These are phyloP conservation scores for Trichogramma pretiosum DNA, from an alignment of 1,140 invertebrate genomes.

Conservation along the genomic window DNA sequence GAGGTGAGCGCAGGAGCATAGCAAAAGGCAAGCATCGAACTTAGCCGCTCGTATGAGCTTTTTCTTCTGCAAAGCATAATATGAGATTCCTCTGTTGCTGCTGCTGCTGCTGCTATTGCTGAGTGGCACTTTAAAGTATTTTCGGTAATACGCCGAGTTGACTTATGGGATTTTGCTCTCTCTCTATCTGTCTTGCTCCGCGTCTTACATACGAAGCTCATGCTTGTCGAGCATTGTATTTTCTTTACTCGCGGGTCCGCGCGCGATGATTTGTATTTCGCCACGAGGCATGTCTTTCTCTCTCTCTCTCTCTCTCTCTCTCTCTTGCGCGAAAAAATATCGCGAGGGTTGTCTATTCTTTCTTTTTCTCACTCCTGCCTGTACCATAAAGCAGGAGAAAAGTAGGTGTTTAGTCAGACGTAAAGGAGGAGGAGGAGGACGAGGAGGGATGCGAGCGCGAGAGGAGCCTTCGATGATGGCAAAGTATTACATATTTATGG, in stretches of 20 bases:
- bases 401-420: constrained; percentile 20
- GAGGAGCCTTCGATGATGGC: constrained; percentile 27
- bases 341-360: constrained; percentile 38
- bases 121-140: constrained; percentile 45
- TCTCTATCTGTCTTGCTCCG: constrained; percentile 1
- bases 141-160: constrained; percentile 44
- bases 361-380: no score
- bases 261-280: constrained; percentile 27
- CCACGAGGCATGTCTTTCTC: no score
- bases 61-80: no score
- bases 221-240: constrained; percentile 35
- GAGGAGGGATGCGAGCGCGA: constrained; percentile 6
- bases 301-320: no score
- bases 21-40: no score
- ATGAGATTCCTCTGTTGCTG: no score
- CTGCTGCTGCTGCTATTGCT: constrained; percentile 14
- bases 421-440: constrained; percentile 3
- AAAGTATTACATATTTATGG: constrained; percentile 47
- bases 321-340: constrained; percentile 20
- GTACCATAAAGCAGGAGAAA: constrained; percentile 18
- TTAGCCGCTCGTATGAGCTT: no score
- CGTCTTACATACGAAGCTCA: constrained; percentile 10
- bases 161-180: constrained; percentile 39
- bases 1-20: no score
- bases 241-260: no score